Percentiles rank a stretch among this genome's conserved stretches.
These are phyloP conservation scores for Anguilla japonica DNA, from an alignment of 2,113 vertebrate genomes.

Conservation along the genomic window DNA sequence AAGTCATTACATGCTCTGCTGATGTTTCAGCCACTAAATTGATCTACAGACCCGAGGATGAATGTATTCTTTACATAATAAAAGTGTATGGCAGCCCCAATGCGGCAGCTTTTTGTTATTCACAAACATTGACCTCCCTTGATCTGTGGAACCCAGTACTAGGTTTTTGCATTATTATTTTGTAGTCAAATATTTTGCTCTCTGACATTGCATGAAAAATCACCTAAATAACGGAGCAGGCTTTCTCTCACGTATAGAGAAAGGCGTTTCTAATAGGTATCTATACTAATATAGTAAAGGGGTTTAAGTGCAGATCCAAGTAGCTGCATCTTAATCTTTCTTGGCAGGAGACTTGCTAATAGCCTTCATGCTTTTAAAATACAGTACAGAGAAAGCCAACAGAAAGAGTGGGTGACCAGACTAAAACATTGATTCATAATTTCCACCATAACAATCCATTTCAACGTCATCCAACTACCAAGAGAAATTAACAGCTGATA, in stretches of 20 bases:
- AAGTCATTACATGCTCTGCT: constrained; percentile 46
- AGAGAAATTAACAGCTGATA: constrained; percentile 17
- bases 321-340: not conserved
- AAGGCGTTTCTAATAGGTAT: constrained; percentile 17
- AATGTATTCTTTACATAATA: constrained; percentile 44
- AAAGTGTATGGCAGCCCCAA: constrained; percentile 24
- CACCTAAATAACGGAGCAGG: constrained; percentile 1
- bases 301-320: not conserved
- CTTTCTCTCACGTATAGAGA: not conserved
- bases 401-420: not conserved
- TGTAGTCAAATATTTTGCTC: constrained; percentile 16
- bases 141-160: constrained; percentile 8
- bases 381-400: not conserved
- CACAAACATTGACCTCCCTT: constrained; percentile 10
- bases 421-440: not conserved
- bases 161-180: constrained; percentile 26
- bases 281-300: not conserved
- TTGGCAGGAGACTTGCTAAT: not conserved
- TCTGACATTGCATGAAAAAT: constrained; percentile 19
- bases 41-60: constrained; percentile 31
- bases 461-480: not conserved
- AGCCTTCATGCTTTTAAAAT: not conserved
- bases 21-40: constrained; percentile 28
- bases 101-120: constrained; percentile 25
- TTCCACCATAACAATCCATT: not conserved